These are phyloP conservation scores for Grapholita molesta DNA, from an alignment of 1,140 invertebrate genomes.

Conservation along the genomic window DNA sequence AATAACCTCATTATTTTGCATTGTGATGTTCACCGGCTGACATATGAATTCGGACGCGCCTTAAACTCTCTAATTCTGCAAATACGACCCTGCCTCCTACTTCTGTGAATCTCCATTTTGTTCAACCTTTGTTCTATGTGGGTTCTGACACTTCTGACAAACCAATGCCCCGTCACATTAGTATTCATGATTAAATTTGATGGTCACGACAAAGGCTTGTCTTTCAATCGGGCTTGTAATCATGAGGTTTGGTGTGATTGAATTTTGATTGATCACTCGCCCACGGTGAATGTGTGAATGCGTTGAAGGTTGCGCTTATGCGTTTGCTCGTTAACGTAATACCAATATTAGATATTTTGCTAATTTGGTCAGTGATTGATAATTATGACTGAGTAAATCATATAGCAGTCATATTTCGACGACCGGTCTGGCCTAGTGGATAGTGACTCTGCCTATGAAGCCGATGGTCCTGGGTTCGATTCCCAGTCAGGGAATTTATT, in stretches of 20 bases:
- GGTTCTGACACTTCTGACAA: constrained; percentile 13
- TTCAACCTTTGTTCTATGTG: not conserved
- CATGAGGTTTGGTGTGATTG: constrained; percentile 1
- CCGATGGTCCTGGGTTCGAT: no score
- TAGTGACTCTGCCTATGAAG: no score
- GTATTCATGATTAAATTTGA: constrained; percentile 13
- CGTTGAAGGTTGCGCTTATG: not conserved
- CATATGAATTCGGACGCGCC: not conserved
- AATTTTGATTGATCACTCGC: constrained; percentile 16
- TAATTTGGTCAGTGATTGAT: not conserved
- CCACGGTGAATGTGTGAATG: constrained; percentile 7
- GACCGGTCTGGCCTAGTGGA: no score
- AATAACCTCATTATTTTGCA: not conserved
- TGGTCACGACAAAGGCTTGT: not conserved
- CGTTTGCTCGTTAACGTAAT: not conserved
- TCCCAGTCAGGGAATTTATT: no score
- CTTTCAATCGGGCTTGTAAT: not conserved
- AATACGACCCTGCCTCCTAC: not conserved
- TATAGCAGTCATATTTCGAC: no score
- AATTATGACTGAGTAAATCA: not conserved
- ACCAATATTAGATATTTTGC: not conserved
- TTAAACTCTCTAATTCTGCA: not conserved
- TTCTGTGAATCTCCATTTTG: not conserved
- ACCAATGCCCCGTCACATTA: not conserved
- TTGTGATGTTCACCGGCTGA: not conserved